Evolutionary conservation across 1,140 invertebrate genomes (phyloP).

Genomic region (Acromyrmex heyeri): DNA sequence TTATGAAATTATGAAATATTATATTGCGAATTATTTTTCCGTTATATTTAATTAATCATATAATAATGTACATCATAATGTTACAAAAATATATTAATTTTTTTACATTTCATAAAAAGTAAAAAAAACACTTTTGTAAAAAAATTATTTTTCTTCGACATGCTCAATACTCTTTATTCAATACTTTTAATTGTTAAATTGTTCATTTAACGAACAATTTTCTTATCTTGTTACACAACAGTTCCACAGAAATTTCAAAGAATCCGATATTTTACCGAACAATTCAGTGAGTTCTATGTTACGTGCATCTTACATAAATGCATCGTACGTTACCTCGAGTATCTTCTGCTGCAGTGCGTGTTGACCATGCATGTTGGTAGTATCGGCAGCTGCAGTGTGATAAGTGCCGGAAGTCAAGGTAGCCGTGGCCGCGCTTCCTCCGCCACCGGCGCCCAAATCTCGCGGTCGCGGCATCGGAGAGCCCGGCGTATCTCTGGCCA

Average conservation of each 20-base stretch:
- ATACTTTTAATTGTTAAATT: neutral
- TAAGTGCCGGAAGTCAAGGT: slow-evolving; percentile 83
- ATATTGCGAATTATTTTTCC: neutral
- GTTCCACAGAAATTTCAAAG: neutral
- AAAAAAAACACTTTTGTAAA: no score
- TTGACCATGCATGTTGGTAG: slow-evolving; percentile 81
- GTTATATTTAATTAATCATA: neutral
- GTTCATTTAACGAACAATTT: neutral
- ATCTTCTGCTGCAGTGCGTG: slow-evolving; percentile 88
- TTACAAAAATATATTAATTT: neutral
- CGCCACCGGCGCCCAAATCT: slow-evolving; percentile 82
- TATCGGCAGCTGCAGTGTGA: slow-evolving; percentile 77
- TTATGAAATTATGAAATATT: neutral
- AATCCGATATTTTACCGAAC: no score
- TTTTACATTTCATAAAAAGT: neutral
- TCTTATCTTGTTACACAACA: neutral
- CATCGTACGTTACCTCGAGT: slow-evolving; percentile 85
- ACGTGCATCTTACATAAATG: neutral
- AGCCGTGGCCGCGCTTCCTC: slow-evolving; percentile 75
- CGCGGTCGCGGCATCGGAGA: slow-evolving; percentile 86
- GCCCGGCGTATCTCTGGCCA: slow-evolving; percentile 88
- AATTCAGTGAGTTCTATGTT: neutral
- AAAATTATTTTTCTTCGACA: neutral
- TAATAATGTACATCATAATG: neutral
- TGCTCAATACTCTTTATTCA: neutral